phyloP scores from a whole-genome alignment of 2,797 vertebrate genomes.

The Macropodus opercularis region DNA sequence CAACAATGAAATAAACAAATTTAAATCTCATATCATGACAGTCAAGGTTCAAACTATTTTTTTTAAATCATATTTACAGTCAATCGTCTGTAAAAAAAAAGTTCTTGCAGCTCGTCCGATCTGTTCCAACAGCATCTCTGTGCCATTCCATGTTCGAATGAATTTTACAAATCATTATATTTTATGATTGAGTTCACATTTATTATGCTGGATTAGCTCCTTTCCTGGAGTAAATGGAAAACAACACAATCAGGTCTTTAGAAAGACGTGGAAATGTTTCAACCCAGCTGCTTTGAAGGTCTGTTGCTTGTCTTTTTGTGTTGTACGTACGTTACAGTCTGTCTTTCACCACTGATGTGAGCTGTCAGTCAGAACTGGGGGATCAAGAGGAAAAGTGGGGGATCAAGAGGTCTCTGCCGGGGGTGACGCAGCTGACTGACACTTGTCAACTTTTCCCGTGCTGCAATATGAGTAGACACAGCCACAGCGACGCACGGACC shows the following conservation, averaged over 20 bases:
- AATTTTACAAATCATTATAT: no score
- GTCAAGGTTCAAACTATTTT: neutral
- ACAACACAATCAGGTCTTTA: neutral
- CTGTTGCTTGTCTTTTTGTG: neutral
- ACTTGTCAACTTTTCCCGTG: slow-evolving; percentile 30
- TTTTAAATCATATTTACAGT: neutral
- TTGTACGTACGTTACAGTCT: neutral
- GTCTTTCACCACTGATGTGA: slow-evolving; percentile 15
- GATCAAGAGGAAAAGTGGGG: slow-evolving; percentile 33
- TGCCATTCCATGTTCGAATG: no score
- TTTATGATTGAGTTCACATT: no score
- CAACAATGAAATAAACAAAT: no score
- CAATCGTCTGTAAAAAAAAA: no score
- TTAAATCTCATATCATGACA: neutral
- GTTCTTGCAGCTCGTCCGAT: no score
- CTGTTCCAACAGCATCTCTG: no score
- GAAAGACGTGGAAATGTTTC: neutral
- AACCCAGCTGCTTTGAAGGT: neutral
- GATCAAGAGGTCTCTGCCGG: slow-evolving; percentile 11
- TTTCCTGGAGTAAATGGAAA: neutral
- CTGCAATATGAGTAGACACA: slow-evolving; percentile 17
- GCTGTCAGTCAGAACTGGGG: slow-evolving; percentile 38
- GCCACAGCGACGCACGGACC: neutral
- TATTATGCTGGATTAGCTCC: neutral
- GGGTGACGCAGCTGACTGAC: slow-evolving; percentile 29